Conservation (phyloP, 2,797 vertebrate genomes). For the Esox masquinongy region DNA sequence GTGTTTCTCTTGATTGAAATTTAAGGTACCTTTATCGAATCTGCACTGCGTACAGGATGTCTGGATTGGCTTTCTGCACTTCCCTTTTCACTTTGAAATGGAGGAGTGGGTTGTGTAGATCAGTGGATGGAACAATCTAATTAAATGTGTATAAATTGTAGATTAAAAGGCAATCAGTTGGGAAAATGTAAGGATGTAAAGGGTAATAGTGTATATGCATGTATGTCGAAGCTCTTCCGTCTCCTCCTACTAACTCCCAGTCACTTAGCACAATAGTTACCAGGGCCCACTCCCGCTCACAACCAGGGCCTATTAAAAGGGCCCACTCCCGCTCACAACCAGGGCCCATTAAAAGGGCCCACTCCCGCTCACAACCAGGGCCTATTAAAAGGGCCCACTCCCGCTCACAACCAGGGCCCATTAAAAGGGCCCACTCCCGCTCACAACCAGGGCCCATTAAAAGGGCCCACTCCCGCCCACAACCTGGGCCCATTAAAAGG, state of each 20-base stretch:
- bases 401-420: neutral
- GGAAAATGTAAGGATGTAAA: neutral
- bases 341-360: no score
- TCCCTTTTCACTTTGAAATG: neutral
- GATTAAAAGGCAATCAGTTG: neutral
- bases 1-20: conserved; percentile 15
- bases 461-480: no score
- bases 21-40: neutral
- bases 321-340: conserved; percentile 3
- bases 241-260: neutral
- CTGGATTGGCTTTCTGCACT: neutral
- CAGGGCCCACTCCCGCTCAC: no score
- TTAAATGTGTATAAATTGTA: neutral
- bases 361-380: no score
- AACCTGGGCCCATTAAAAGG: neutral
- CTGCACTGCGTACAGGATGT: neutral
- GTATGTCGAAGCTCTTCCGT: neutral
- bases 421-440: conserved; percentile 12
- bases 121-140: neutral
- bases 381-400: no score
- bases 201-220: neutral
- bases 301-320: neutral
- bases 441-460: no score
- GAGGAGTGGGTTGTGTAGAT: neutral
- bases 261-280: no score